Conservation (phyloP, 2,113 vertebrate species). For the Pluvialis apricaria region DNA sequence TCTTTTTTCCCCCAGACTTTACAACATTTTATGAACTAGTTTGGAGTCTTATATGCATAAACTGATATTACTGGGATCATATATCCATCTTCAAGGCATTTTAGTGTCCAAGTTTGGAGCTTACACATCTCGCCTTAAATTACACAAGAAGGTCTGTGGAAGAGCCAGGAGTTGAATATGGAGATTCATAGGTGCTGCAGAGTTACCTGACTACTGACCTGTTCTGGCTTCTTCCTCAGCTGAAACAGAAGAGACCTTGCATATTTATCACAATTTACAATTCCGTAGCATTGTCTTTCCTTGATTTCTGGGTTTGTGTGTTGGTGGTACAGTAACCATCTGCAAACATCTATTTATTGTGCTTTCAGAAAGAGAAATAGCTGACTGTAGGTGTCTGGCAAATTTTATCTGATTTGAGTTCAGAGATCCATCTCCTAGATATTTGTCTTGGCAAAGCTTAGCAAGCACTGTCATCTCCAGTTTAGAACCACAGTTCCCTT, state of each 20-base stretch:
- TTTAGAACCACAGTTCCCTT: background rate
- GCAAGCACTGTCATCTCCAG: background rate
- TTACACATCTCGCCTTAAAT: background rate
- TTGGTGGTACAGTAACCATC: background rate
- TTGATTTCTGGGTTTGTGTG: background rate
- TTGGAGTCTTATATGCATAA: background rate
- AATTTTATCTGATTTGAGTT: constrained; percentile 5
- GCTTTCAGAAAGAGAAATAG: background rate
- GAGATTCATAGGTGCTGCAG: background rate
- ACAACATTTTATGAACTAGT: background rate
- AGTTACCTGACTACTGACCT: background rate
- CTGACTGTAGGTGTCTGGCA: background rate
- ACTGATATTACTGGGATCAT: background rate
- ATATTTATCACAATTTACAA: background rate
- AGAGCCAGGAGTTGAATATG: background rate
- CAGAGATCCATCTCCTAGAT: background rate
- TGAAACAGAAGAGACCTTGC: background rate
- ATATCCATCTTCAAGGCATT: background rate
- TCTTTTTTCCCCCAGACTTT: background rate
- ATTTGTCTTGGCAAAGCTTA: background rate
- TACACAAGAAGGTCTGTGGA: background rate
- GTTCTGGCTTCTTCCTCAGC: background rate
- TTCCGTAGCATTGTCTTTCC: background rate
- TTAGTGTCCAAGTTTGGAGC: background rate
- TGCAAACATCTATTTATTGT: background rate